Conservation (phyloP, 92 coral and sea anemone species). For the Diadumene lineata region DNA sequence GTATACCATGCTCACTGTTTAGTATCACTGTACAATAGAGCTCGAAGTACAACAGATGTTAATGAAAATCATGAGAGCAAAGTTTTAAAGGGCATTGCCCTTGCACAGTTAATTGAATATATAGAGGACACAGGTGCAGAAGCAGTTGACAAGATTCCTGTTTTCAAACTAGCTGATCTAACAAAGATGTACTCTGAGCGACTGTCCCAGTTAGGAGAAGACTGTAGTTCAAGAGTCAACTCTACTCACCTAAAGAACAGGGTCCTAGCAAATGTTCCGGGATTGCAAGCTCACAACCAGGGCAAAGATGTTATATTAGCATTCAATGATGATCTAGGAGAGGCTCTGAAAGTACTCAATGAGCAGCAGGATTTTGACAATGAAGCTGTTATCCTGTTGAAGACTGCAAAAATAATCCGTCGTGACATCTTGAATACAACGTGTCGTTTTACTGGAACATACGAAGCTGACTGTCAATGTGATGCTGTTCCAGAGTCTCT, state of each 20-base stretch:
- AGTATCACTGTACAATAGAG: conserved; percentile 50
- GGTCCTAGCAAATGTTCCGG: conserved; percentile 49
- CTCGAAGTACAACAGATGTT: conserved; percentile 3
- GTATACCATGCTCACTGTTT: conserved; percentile 53
- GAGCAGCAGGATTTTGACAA: conserved; percentile 51
- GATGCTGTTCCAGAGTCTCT: conserved; percentile 18
- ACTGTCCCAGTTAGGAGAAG: not conserved
- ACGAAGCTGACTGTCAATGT: conserved; percentile 9
- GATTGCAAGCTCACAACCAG: conserved; percentile 55
- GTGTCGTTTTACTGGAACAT: conserved; percentile 5
- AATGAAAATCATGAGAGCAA: conserved; percentile 8
- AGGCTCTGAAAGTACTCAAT: conserved; percentile 29
- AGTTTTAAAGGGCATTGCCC: conserved; percentile 29
- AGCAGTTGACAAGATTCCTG: conserved; percentile 19
- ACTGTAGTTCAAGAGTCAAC: conserved; percentile 11
- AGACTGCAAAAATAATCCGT: conserved; percentile 54
- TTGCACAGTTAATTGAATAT: conserved; percentile 51
- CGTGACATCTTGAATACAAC: conserved; percentile 34
- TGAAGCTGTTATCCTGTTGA: conserved; percentile 46
- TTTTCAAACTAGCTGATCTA: conserved; percentile 48
- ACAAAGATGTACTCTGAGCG: conserved; percentile 22
- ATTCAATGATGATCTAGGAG: conserved; percentile 45
- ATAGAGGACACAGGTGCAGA: conserved; percentile 58
- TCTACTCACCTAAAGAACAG: conserved; percentile 55
- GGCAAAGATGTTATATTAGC: conserved; percentile 50